These are phyloP conservation scores for Micromussa lordhowensis DNA, from an alignment of 92 coral and sea anemone species.

Conservation along the genomic window DNA sequence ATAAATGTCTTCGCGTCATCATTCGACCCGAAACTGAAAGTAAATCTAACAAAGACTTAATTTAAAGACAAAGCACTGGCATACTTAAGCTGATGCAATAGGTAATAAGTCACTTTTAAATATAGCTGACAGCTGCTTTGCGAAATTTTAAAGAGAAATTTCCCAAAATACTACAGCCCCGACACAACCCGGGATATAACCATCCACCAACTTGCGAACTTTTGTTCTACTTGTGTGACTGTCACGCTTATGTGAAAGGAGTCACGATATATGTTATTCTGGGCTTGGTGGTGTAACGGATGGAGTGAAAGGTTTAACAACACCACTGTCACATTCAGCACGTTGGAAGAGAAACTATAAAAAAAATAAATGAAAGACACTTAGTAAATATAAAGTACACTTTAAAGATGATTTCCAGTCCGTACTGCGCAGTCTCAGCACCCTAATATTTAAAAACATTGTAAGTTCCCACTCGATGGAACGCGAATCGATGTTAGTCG, in stretches of 20 bases:
- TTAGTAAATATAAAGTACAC: neutral
- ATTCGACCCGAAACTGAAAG: slow-evolving; percentile 3
- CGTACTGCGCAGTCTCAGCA: too few species aligned
- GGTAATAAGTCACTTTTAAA: neutral
- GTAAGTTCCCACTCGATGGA: too few species aligned
- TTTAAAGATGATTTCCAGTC: too few species aligned
- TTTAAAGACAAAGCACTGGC: neutral
- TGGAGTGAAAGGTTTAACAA: neutral
- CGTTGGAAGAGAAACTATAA: neutral
- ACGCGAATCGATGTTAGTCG: too few species aligned
- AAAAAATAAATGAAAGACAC: neutral
- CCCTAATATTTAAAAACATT: too few species aligned
- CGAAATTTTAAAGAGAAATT: neutral
- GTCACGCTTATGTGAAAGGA: neutral
- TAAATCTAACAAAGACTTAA: neutral
- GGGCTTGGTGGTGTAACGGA: neutral
- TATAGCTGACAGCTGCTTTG: neutral
- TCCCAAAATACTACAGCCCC: neutral
- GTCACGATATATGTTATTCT: neutral
- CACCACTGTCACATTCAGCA: neutral
- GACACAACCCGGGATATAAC: neutral
- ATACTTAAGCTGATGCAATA: neutral
- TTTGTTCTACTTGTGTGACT: neutral
- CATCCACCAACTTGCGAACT: neutral
- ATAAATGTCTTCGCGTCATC: neutral